Base-by-base conservation (phyloP, 2,888 invertebrate species). In the Protonemura montana region DNA sequence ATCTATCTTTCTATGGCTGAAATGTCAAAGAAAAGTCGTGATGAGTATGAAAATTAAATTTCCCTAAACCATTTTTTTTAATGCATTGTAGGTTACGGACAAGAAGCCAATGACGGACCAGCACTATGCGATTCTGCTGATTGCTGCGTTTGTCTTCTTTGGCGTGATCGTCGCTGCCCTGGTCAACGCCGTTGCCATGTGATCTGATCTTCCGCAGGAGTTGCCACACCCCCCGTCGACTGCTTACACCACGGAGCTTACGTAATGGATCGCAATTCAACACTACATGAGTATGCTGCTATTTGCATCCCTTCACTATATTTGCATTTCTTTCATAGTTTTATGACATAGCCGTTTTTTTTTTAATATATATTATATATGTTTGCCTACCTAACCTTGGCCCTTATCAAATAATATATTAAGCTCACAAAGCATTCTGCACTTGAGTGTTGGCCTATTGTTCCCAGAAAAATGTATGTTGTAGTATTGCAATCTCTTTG, bases 41-140 rank as follows among this genome's bases (percentile, higher is more conserved):
- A n/a, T n/a, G n/a, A n/a, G n/a, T n/a, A n/a, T n/a, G n/a, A n/a
- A n/a, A n/a, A n/a, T n/a, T n/a, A n/a, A n/a, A n/a, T n/a, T n/a
- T n/a, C n/a, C n/a, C n/a, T n/a, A n/a, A n/a, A n/a, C n/a, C n/a
- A n/a, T n/a, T n/a, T n/a, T n/a, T n/a, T n/a, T n/a, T n/a, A n/a
- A n/a, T 80, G 80, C 28, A 28, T 87, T 88, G 26, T 88, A 89
- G 89, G 88, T 83, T 0, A 88, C 89, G 29, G 91, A 91, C 78
- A 89, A 90, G 87, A 91, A 91, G 89, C 90, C 90, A 83, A 91
- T 93, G 89, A 93, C 93, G 42, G 94, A 94, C 89, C 92, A 93
- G 88, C 94, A 95, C 90, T 93, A 93, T 91, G 95, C 95, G 88
- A 91, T 94, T 89, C 92, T 94, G 87, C 92, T 95, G 90, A 92